These are phyloP conservation scores for Brachyistius frenatus DNA, from an alignment of 2,113 vertebrate species.

Conservation along the genomic window DNA sequence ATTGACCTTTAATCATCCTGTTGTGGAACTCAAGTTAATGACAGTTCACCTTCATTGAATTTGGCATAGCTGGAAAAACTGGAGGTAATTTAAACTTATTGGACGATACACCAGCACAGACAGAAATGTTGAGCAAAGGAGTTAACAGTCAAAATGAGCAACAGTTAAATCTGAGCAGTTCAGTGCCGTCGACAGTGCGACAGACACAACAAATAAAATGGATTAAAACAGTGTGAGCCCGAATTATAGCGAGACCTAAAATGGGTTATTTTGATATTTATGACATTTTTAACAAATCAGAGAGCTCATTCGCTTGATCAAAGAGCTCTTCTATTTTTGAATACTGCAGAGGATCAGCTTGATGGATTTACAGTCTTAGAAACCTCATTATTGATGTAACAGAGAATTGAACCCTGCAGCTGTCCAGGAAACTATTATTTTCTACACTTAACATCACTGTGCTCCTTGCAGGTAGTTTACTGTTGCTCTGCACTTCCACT, in stretches of 20 bases:
- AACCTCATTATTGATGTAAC: fast-evolving
- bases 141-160: not conserved
- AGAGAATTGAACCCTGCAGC: not conserved
- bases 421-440: not conserved
- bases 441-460: not conserved
- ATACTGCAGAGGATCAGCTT: not conserved
- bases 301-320: not conserved
- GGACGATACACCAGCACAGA: not conserved
- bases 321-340: not conserved
- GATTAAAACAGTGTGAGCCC: not conserved
- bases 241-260: not conserved
- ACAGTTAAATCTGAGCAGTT: constrained; percentile 13
- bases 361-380: not conserved
- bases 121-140: not conserved
- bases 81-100: constrained; percentile 38
- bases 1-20: constrained; percentile 37
- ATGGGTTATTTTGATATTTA: no score
- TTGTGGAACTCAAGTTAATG: constrained; percentile 55
- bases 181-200: not conserved
- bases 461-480: not conserved
- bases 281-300: not conserved
- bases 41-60: constrained; percentile 58
- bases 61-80: constrained; percentile 31
- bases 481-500: not conserved
- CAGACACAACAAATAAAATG: not conserved